Evolutionary conservation across 2,113 vertebrate species (phyloP), one percentile per base, ranked within the genome.

Genomic region (Seriola dumerili): DNA sequence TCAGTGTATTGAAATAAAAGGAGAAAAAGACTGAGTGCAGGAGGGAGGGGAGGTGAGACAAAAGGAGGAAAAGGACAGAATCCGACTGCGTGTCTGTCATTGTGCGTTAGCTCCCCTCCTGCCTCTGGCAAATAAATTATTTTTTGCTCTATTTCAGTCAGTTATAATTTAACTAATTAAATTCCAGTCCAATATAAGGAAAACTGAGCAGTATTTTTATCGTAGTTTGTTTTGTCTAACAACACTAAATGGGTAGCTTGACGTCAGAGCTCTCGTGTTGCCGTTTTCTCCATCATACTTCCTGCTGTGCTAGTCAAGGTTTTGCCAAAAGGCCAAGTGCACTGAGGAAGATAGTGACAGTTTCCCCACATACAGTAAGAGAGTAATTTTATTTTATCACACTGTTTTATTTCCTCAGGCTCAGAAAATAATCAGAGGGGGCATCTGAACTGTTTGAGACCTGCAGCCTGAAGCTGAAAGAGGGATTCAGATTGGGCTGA

Each of bases 391-490:
- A 63, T 87, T 79, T 72, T 52, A 74, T 81, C 72, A 65, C 65
- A 63, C 71, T 64, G 78, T 78, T 85, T 78, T 70, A 62, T 83
- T 69, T 86, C 78, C 80, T 78, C 32, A 16, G 86, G 83, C 82
- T 83, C 52, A 38, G 50, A 84, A 80, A 68, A 81, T 69, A 70
- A 90, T 88, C 87, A 66, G 75, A 71, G 40, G 74, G 64, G 71
- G 58, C 65, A 85, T 85, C 66, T 89, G 87, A 90, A 81, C 73
- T 71, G 48, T 82, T 76, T 89, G 81, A 86, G 80, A 81, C 84
- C 69, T 72, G 59, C 76, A 79, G 72, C 67, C 80, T 73, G 74
- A 19, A 72, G 83, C 72, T 71, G 76, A 70, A 81, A 92, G 76
- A 84, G 63, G 77, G 81, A 80, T 85, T 88, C 65, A 66, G 79